These are phyloP conservation scores for Tetramorium alpestre DNA, from an alignment of 1,140 invertebrate species.

Conservation along the genomic window DNA sequence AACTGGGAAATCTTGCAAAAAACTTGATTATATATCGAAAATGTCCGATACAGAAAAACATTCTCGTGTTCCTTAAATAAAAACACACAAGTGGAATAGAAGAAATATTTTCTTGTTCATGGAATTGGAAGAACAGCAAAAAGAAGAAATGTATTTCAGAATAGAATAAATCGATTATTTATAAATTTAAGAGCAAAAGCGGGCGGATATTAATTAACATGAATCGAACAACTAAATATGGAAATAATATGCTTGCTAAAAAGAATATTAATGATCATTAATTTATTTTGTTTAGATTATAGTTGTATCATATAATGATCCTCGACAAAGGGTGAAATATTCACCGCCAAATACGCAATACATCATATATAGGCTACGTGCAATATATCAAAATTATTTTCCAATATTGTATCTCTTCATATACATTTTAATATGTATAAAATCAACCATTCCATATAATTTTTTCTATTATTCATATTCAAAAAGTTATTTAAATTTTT, in stretches of 20 bases:
- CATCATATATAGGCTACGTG: too few species aligned
- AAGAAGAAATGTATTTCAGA: neutral
- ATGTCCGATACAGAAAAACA: conserved; percentile 2
- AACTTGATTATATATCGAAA: neutral
- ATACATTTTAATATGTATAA: neutral
- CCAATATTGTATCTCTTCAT: neutral
- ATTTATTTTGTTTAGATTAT: neutral
- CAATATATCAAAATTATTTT: neutral
- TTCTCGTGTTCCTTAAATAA: neutral
- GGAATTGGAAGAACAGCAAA: neutral
- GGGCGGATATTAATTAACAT: neutral
- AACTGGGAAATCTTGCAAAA: neutral
- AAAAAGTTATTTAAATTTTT: neutral
- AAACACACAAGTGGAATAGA: neutral
- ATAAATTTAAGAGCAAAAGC: neutral
- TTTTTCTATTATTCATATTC: neutral
- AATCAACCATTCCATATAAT: neutral
- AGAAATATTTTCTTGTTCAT: conserved; percentile 3
- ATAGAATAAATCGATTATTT: conserved; percentile 7
- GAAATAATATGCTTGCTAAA: neutral
- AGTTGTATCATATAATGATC: neutral
- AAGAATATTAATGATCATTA: neutral
- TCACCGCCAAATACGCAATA: neutral
- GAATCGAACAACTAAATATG: neutral
- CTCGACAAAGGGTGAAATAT: conserved; percentile 20